A percentile compares a stretch with the other conserved stretches of the same genome.
Conservation (phyloP, 1,140 invertebrate genomes). For the Drosophila insularis region DNA sequence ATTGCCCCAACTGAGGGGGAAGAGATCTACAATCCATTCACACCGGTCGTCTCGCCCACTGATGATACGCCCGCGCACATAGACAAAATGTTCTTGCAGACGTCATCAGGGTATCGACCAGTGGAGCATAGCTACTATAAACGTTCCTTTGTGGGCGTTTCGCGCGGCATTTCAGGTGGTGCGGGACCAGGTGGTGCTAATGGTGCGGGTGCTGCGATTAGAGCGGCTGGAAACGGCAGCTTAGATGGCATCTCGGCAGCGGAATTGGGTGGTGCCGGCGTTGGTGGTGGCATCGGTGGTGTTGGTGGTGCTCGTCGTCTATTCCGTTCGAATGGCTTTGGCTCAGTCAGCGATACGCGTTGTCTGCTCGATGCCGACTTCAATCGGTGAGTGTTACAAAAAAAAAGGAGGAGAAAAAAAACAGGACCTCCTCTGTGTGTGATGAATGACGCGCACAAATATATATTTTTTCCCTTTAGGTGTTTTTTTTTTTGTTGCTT, state of each 20-base stretch:
- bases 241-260: constrained; percentile 64
- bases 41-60: constrained; percentile 81
- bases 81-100: constrained; percentile 82
- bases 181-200: constrained; percentile 27
- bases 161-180: constrained; percentile 32
- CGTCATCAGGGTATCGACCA: constrained; percentile 82
- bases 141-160: constrained; percentile 73
- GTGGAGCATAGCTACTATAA: constrained; percentile 82
- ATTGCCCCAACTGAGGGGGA: constrained; percentile 77
- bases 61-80: constrained; percentile 81
- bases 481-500: constrained; percentile 5
- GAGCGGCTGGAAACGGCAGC: constrained; percentile 37
- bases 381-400: constrained; percentile 65
- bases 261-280: constrained; percentile 51
- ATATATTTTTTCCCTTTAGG: background rate
- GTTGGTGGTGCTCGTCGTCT: background rate
- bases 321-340: constrained; percentile 29
- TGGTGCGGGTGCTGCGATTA: constrained; percentile 8
- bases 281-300: no score
- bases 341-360: constrained; percentile 59
- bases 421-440: background rate
- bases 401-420: background rate
- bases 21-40: constrained; percentile 83
- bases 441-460: constrained; percentile 8
- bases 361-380: constrained; percentile 72